Evolutionary conservation across 2,888 invertebrate species (phyloP), one percentile per base, ranked within the genome.

Genomic region (Drosophila melanosoma): DNA sequence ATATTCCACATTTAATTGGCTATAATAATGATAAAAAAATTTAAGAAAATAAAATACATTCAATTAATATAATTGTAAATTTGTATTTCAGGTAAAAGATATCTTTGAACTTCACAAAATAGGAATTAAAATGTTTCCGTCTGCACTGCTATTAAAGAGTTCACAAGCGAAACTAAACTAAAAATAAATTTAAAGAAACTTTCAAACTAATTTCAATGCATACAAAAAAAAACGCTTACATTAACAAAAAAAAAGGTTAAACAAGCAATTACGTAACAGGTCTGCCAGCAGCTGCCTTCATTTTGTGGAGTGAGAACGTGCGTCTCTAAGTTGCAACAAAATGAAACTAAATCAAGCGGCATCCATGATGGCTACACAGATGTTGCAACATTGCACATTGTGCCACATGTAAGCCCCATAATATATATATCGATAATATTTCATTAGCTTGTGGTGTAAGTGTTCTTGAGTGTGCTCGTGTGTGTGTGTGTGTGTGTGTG

Each of bases 341-440:
- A 72, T 52, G 23, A 36, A 42, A 12, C 32, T 69, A 68, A 68
- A 69, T 57, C 69, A 77, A 63, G 26, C 45, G 58, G 48, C 75
- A 56, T 51, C 33, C 51, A 49, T 80, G 71, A 60, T 48, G 70
- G 60, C 75, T 11, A 51, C 57, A 49, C 78, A 78, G 76, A 76
- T 81, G 78, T 64, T 76, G 81, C 72, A 52, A 56, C 57, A 76
- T 64, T 74, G 73, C 82, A 69, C 71, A 76, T 62, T 87, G 74
- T 52, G 79, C 66, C 76, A 79, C 80, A 82, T 79, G 76, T 84
- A 76, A 85, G 81, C 70, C 57, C 71, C 69, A 69, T 89, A 89
- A 87, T 85, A 85, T 89, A 85, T 85, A 88, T 85, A 89, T 89
- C 83, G 88, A 85, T 89, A 85, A 89, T 85, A 85, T 89, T 85